Conservation (phyloP, 2,113 vertebrate species). For the Todiramphus saurophagus region DNA sequence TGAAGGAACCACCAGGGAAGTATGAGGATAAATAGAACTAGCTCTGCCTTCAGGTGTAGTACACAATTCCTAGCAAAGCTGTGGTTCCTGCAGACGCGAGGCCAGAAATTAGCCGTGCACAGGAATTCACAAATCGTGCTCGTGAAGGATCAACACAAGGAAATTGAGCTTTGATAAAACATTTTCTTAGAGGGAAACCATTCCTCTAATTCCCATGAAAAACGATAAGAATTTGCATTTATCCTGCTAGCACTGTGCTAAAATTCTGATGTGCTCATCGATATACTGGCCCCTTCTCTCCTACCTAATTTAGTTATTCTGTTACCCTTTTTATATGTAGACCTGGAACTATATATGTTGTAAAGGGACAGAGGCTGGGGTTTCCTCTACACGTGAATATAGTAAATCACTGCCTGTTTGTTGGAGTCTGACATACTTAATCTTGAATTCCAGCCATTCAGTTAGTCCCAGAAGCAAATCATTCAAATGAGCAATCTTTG, state of each 20-base stretch:
- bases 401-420: background rate
- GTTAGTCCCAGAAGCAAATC: background rate
- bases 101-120: background rate
- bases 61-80: background rate
- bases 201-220: background rate
- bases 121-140: background rate
- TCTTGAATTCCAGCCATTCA: background rate
- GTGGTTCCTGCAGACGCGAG: background rate
- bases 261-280: background rate
- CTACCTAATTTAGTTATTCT: background rate
- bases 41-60: background rate
- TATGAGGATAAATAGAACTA: background rate
- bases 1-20: background rate
- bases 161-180: background rate
- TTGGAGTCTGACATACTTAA: background rate
- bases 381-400: background rate
- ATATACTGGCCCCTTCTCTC: background rate
- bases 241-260: background rate
- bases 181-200: background rate
- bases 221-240: background rate
- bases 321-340: background rate
- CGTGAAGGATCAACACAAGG: background rate
- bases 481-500: background rate
- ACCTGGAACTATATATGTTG: background rate
- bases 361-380: background rate